Evolutionary conservation across 2,113 vertebrate genomes (phyloP), one percentile per base, ranked within the genome.

Genomic region (Amblyopsis rosae): DNA sequence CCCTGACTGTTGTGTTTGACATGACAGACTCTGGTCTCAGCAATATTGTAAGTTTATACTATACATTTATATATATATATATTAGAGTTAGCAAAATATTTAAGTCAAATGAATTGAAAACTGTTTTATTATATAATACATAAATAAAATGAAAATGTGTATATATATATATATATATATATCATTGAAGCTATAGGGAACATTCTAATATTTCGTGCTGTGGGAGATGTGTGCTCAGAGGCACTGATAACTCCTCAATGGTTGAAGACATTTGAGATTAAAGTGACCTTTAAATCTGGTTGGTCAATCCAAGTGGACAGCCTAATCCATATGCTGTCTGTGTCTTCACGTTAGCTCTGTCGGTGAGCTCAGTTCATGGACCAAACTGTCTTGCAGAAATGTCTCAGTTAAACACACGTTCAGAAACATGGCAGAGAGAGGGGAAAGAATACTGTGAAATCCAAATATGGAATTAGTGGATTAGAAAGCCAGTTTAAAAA

Each of bases 1-100:
- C 95, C 0, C 78, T 99, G 60, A 98, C 97, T 0, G 96, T 98
- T 49, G 93, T 99, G 62, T 98, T 99, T 80, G 98, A 99, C 90
- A 95, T 99, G 95, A 59, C 95, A 0, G 98, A 99, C 26, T 96
- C 95, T 62, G 96, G 97, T 78, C 66, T 99, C 69, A 91, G 95
- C 85, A 97, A 95, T 81, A 95, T 99, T 65, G 97, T 99, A 91
- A 97, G 96, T 89, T 12, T 3, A 19, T n/a, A 45, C 17, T 66
- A n/a, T n/a, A n/a, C n/a, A n/a, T n/a, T 35, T 59, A 59, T 9
- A 6, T 59, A 33, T 33, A 12, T 12, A 33, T 12, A 46, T 0
- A 59, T 15, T 33, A 55, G 19, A 19, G 19, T 19, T 19, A 19
- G 19, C 19, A 19, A 19, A 19, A 19, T 19, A 19, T 19, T 19